phyloP scores from a whole-genome alignment of 2,797 vertebrate genomes.

The Pseudochaenichthys georgianus region DNA sequence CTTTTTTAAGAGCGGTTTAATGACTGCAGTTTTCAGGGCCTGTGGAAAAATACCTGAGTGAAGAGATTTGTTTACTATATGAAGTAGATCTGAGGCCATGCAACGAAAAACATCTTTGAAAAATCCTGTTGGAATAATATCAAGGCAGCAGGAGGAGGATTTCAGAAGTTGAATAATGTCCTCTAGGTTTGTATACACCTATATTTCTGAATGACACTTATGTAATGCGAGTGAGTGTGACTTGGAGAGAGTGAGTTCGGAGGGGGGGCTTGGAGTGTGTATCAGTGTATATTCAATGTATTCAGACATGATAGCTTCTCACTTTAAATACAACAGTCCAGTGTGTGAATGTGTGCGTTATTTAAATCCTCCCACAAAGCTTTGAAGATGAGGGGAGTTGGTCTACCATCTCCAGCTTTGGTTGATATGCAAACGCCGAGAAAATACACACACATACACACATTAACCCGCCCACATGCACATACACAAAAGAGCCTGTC shows the following conservation, averaged over 20 bases:
- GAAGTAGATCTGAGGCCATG: too few species aligned
- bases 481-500: conserved; percentile 68
- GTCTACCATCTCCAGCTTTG: conserved; percentile 71
- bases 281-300: conserved; percentile 71
- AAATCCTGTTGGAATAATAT: too few species aligned
- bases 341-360: conserved; percentile 13
- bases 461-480: conserved; percentile 40
- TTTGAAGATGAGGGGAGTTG: conserved; percentile 73
- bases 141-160: too few species aligned
- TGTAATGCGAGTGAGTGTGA: conserved; percentile 54
- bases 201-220: conserved; percentile 50
- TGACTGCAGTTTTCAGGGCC: too few species aligned
- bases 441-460: conserved; percentile 65
- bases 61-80: too few species aligned
- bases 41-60: too few species aligned
- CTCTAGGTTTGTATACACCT: conserved; percentile 6
- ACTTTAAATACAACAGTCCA: conserved; percentile 57
- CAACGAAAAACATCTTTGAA: too few species aligned
- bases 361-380: conserved; percentile 76
- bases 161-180: too few species aligned
- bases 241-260: conserved; percentile 34
- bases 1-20: too few species aligned
- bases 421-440: conserved; percentile 72
- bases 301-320: conserved; percentile 74
- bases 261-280: conserved; percentile 53